Base-by-base conservation (phyloP, 2,888 invertebrate species). In the Aromia moschata region DNA sequence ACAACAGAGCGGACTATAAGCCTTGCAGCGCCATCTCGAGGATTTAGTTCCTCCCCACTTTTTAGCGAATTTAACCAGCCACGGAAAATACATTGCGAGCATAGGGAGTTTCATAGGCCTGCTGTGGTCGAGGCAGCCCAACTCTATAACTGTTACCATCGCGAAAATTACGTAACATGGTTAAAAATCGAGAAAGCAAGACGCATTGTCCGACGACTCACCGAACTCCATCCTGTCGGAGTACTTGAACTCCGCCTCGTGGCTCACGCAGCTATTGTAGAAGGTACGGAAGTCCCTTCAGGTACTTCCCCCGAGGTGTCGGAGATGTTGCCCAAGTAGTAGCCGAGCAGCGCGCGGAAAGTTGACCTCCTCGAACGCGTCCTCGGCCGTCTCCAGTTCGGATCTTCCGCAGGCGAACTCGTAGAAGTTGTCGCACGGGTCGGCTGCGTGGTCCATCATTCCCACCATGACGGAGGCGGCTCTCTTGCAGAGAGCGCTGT, bases 381-480 rank as follows among this genome's bases (percentile, higher is more conserved):
- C n/a, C n/a, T 49, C 10, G n/a, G 25, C 30, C 5, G 10, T 14
- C 18, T 49, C n/a, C n/a, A n/a, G n/a, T n/a, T n/a, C n/a, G n/a
- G n/a, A 25, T 20, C 45, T 41, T 37, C 58, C 58, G 33, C 62
- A 62, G 2, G 58, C 49, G 41, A 62, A 62, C 15, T 58, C 47
- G 47, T 58, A 62, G 37, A 62, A 62, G 38, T 62, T 37, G 10
- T 47, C 53, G 17, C 62, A 62, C 1, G 52, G 55, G 25, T 62
- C 58, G 9, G 52, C 36, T 2, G 46, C 43, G 38, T 53, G 49
- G 38, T 62, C 38, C 41, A 62, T 58, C 1, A 41, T 7, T 3
- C 47, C 5, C 40, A 62, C 44, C 12, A 58, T 56, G 11, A 37
- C 20, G 17, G 45, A 46, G 1, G 56, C 16, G 7, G 17, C 41